Base-by-base conservation (phyloP, 1,140 invertebrate species). In the Popillia japonica region DNA sequence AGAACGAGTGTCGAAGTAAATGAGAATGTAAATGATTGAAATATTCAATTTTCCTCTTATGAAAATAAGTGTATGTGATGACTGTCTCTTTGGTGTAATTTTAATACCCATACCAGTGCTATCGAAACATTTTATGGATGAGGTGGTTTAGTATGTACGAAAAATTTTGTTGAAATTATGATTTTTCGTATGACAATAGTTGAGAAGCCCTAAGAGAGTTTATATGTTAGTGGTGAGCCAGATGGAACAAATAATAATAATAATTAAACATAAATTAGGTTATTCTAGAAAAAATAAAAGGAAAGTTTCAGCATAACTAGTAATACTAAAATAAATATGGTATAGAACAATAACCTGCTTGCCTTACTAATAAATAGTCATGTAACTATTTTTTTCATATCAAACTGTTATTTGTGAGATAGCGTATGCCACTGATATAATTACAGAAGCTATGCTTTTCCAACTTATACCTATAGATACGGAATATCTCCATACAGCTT, bases 281-380 rank as follows among this genome's bases (percentile, higher is more conserved):
- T 27, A 27, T 22, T 68, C 27, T 22, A 8, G 27, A 9, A 68
- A 68, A 27, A 68, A 68, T 22, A 68, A 34, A 68, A 68, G 27
- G 61, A 68, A 61, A 68, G 11, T 34, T 8, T 23, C 61, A 68
- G 61, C 61, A 68, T 68, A 68, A 68, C 61, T 68, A 27, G 22
- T 27, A 27, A 55, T 55, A 14, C 3, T 2, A 4, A 4, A 34
- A 34, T 34, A 34, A 34, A 34, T 34, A 34, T 34, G n/a, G n/a
- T n/a, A 34, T 34, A 34, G 27, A 1, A 34, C 1, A 34, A 34
- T 34, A 34, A 34, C 27, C 27, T 34, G 27, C 27, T 34, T 34
- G 27, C 27, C 4, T 34, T 34, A 2, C 4, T 2, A 34, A 34
- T 4, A 34, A 34, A 4, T 34, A 34, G 2, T 34, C 4, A 34